phyloP scores from a whole-genome alignment of 2,888 invertebrate genomes.

The Rhynchonema sp. region DNA sequence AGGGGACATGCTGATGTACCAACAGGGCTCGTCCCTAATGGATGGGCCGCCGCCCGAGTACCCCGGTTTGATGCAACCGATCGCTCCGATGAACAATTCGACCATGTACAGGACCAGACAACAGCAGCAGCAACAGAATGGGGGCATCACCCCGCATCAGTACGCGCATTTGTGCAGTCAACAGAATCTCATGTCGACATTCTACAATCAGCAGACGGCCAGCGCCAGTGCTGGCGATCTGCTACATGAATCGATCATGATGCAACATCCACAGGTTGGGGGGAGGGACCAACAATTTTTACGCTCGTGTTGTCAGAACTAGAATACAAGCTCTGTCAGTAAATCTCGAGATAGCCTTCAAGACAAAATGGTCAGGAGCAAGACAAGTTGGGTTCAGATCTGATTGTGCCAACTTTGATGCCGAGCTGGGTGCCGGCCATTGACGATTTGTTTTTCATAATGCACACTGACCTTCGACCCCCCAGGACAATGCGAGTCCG shows the following conservation, averaged over 20 bases:
- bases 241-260: no score
- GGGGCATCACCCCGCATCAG: conserved; percentile 13
- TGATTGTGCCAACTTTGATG: no score
- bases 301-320: no score
- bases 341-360: no score
- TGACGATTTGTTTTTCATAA: not conserved
- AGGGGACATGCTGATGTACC: not conserved
- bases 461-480: no score
- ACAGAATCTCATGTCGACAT: conserved; percentile 14
- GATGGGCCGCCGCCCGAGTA: conserved; percentile 1
- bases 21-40: not conserved
- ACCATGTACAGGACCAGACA: not conserved
- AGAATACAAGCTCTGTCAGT: not conserved
- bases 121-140: conserved; percentile 13
- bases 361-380: no score
- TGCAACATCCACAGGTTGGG: no score
- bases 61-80: conserved; percentile 1
- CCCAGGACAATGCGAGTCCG: conserved; percentile 23
- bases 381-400: no score
- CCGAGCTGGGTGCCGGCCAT: no score
- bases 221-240: not conserved
- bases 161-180: not conserved
- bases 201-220: conserved; percentile 14
- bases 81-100: not conserved
- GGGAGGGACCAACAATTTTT: no score